Conservation (phyloP, 2,797 vertebrate species). For the Thamnophis elegans region DNA sequence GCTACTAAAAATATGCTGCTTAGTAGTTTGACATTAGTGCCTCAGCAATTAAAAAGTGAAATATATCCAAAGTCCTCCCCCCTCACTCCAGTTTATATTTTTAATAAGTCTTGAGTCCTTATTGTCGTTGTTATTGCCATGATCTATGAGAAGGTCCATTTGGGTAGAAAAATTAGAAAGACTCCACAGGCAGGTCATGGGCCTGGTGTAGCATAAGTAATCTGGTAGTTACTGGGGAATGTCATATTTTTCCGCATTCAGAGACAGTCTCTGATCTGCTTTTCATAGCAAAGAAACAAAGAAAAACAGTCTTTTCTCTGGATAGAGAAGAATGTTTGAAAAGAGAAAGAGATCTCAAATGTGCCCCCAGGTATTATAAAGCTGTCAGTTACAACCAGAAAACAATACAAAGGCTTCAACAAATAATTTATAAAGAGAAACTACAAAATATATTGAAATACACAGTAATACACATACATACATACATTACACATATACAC, state of each 20-base stretch:
- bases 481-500: background rate
- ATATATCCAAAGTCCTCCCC: conserved; percentile 58
- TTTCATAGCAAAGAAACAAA: conserved; percentile 77
- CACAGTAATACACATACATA: conserved; percentile 39
- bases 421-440: conserved; percentile 65
- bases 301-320: conserved; percentile 69
- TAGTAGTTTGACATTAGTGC: conserved; percentile 70
- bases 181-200: conserved; percentile 61
- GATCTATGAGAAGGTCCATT: conserved; percentile 65
- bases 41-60: conserved; percentile 77
- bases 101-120: conserved; percentile 14
- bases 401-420: conserved; percentile 69
- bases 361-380: conserved; percentile 72
- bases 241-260: conserved; percentile 66
- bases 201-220: conserved; percentile 67
- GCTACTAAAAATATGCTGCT: conserved; percentile 74
- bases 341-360: conserved; percentile 75
- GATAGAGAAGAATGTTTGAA: conserved; percentile 72
- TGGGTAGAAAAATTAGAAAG: conserved; percentile 59
- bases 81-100: conserved; percentile 28
- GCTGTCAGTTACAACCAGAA: conserved; percentile 76
- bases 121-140: conserved; percentile 57
- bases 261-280: conserved; percentile 74
- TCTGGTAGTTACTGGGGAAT: conserved; percentile 70
- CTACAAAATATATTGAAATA: conserved; percentile 36